Conservation (phyloP, 2,113 vertebrate genomes). For the Ictalurus furcatus region DNA sequence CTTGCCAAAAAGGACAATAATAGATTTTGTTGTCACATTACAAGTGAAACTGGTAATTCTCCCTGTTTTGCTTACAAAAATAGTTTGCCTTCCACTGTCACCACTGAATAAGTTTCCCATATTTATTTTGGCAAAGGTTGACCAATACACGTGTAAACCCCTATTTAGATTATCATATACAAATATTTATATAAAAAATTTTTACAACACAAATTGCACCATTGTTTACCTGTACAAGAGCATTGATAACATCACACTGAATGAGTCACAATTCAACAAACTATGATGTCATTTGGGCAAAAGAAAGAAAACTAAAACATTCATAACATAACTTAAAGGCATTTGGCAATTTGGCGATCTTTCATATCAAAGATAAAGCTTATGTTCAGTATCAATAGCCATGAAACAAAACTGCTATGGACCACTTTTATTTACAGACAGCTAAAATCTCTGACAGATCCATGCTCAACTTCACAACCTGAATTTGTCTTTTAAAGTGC, state of each 20-base stretch:
- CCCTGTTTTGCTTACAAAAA: constrained; percentile 54
- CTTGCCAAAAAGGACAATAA: constrained; percentile 25
- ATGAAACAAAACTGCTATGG: constrained; percentile 76
- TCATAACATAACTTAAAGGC: constrained; percentile 77
- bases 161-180: constrained; percentile 77
- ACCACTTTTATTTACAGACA: constrained; percentile 99
- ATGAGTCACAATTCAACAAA: constrained; percentile 74
- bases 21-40: constrained; percentile 45
- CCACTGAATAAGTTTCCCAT: constrained; percentile 43
- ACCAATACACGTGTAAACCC: constrained; percentile 69
- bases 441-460: constrained; percentile 98
- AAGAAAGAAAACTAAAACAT: constrained; percentile 61
- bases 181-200: constrained; percentile 81
- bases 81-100: constrained; percentile 47
- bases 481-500: constrained; percentile 98
- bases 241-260: constrained; percentile 74
- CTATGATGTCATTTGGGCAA: constrained; percentile 65
- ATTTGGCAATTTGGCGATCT: constrained; percentile 76
- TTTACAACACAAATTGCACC: constrained; percentile 79
- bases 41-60: constrained; percentile 44
- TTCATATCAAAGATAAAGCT: constrained; percentile 74
- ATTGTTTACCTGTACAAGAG: constrained; percentile 76
- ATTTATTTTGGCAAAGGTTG: constrained; percentile 69
- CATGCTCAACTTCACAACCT: constrained; percentile 89
- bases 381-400: constrained; percentile 69